Evolutionary conservation across 2,113 vertebrate species (phyloP).

Genomic region (Zosterops lateralis): DNA sequence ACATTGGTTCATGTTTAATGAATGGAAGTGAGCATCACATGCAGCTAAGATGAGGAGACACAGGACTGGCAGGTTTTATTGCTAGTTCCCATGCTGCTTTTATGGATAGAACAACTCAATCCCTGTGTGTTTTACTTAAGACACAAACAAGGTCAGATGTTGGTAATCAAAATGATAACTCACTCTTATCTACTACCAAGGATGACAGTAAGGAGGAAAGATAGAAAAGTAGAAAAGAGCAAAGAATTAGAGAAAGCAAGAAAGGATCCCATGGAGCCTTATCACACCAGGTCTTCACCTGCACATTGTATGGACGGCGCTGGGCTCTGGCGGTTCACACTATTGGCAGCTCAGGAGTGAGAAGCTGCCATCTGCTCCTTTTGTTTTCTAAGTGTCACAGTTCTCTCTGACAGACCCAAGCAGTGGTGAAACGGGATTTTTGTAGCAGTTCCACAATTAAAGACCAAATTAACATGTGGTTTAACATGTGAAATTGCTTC

Average conservation of each 20-base stretch:
- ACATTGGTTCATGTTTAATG: not conserved
- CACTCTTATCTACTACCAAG: not conserved
- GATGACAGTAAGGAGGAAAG: not conserved
- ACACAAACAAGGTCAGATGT: accelerated
- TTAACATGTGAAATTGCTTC: not conserved
- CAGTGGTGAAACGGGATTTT: accelerated
- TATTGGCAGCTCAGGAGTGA: accelerated
- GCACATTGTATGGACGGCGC: accelerated
- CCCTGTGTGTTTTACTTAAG: not conserved
- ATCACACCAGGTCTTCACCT: accelerated
- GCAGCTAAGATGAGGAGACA: not conserved
- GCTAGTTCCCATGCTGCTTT: not conserved
- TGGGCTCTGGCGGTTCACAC: accelerated
- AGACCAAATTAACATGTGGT: not conserved
- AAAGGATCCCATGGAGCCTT: not conserved
- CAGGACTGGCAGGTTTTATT: not conserved
- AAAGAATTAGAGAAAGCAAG: not conserved
- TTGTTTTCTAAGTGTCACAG: accelerated
- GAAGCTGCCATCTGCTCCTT: not conserved
- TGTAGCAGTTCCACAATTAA: not conserved
- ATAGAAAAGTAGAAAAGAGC: not conserved
- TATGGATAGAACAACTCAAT: not conserved
- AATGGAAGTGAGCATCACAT: accelerated
- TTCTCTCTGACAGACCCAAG: accelerated
- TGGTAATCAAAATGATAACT: not conserved